Percentiles rank a stretch among this genome's conserved stretches.
Evolutionary conservation across 2,888 invertebrate genomes (phyloP).

Genomic region (Amblyjoppa fuscipennis): DNA sequence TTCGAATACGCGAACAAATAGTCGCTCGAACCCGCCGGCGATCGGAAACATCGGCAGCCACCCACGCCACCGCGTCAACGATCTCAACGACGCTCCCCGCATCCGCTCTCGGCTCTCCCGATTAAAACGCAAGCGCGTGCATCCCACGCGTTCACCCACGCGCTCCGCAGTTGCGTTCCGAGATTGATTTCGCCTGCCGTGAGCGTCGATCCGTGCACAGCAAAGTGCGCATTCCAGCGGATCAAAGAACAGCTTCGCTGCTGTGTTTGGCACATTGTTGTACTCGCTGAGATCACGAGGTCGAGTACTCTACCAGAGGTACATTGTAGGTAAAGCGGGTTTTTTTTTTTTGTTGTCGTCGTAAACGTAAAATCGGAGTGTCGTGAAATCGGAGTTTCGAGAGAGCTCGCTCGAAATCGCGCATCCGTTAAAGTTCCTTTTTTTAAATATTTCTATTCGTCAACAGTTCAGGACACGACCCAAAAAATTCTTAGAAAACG

Average conservation of each 20-base stretch:
- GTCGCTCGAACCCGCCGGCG: conserved; percentile 51
- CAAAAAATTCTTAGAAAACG: too few species aligned
- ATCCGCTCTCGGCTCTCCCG: conserved; percentile 6
- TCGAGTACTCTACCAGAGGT: too few species aligned
- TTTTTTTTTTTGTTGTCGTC: too few species aligned
- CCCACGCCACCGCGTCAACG: conserved; percentile 37
- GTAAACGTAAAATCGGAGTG: too few species aligned
- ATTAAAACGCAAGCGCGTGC: conserved; percentile 42
- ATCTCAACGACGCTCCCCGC: conserved; percentile 30
- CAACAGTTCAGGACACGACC: too few species aligned
- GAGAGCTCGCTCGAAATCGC: too few species aligned
- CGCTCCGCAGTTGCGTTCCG: conserved; percentile 23
- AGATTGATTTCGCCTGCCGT: conserved; percentile 39
- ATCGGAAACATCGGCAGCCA: conserved; percentile 59
- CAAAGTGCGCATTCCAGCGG: neutral
- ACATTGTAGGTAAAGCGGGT: too few species aligned
- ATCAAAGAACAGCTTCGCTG: conserved; percentile 1
- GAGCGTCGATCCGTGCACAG: neutral
- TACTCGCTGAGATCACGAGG: neutral
- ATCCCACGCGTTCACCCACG: neutral
- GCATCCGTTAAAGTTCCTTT: too few species aligned
- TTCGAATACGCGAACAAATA: conserved; percentile 59
- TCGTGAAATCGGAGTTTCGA: too few species aligned
- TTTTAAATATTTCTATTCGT: too few species aligned
- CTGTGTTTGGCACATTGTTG: neutral